Conservation (phyloP, 2,888 invertebrate species). For the Philopedon plagiatum region DNA sequence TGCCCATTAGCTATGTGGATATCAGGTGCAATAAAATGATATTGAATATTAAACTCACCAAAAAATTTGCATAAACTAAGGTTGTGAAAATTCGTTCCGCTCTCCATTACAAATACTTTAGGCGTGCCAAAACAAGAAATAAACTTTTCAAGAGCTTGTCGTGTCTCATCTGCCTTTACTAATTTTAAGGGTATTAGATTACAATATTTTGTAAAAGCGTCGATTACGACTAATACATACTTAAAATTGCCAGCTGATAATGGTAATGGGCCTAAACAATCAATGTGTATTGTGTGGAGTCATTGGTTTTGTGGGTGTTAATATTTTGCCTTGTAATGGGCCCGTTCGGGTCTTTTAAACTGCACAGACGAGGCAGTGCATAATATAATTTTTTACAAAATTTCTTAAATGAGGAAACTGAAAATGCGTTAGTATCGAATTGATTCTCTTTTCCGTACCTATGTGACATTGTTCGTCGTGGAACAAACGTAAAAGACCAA, state of each 20-base stretch:
- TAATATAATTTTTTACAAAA: conserved; percentile 54
- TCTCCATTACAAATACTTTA: conserved; percentile 45
- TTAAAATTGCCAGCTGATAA: conserved; percentile 42
- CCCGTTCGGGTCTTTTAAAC: conserved; percentile 53
- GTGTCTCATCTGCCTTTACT: conserved; percentile 49
- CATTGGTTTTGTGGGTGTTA: conserved; percentile 47
- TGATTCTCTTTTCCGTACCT: conserved; percentile 54
- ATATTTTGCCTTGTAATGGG: conserved; percentile 46
- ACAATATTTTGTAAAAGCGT: conserved; percentile 52
- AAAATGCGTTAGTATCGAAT: conserved; percentile 53
- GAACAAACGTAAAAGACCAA: conserved; percentile 54
- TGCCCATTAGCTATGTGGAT: too few relatives aligned
- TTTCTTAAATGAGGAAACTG: conserved; percentile 55
- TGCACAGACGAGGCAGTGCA: conserved; percentile 55
- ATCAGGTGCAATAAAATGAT: too few relatives aligned
- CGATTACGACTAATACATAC: conserved; percentile 37
- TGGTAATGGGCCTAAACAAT: conserved; percentile 47
- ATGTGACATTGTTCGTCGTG: conserved; percentile 57
- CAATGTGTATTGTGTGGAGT: conserved; percentile 44
- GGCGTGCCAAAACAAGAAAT: conserved; percentile 52
- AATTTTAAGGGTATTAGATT: conserved; percentile 47
- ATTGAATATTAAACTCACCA: conserved; percentile 36
- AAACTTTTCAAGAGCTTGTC: conserved; percentile 38
- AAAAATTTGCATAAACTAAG: conserved; percentile 43
- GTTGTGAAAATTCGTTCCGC: too few relatives aligned